These are phyloP conservation scores for Lasaia peninsularis DNA, from an alignment of 1,140 invertebrate species.

Conservation along the genomic window DNA sequence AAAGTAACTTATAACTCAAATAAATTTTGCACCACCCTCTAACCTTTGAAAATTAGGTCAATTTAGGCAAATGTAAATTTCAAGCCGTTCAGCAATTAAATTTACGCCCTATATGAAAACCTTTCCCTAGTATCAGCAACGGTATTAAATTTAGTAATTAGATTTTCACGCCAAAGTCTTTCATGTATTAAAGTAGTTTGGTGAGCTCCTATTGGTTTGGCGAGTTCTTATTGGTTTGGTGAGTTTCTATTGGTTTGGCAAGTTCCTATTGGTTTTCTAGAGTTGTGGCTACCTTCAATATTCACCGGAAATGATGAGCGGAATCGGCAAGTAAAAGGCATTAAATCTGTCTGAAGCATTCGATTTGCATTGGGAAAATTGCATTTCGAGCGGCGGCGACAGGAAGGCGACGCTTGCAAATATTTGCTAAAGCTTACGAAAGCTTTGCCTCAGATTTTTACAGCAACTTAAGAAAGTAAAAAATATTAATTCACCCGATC, in stretches of 20 bases:
- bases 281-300: slow-evolving; percentile 45
- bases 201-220: slow-evolving; percentile 28
- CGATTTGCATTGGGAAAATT: slow-evolving; percentile 73
- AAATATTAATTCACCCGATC: neutral
- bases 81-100: no score
- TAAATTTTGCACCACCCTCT: no score
- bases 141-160: slow-evolving; percentile 10
- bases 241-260: slow-evolving; percentile 27
- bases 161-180: slow-evolving; percentile 8
- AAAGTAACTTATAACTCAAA: no score
- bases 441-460: slow-evolving; percentile 49
- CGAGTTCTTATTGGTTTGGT: slow-evolving; percentile 28
- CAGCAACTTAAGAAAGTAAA: slow-evolving; percentile 5
- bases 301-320: slow-evolving; percentile 62
- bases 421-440: slow-evolving; percentile 56
- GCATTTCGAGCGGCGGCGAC: slow-evolving; percentile 63
- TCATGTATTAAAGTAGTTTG: slow-evolving; percentile 7
- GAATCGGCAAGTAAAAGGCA: slow-evolving; percentile 67
- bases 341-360: slow-evolving; percentile 69
- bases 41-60: no score
- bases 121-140: neutral
- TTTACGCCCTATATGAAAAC: no score
- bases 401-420: slow-evolving; percentile 54
- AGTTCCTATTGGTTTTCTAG: slow-evolving; percentile 34
- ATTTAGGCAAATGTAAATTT: no score